These are phyloP conservation scores for Apoda limacodes DNA, from an alignment of 2,888 invertebrate genomes.

Conservation along the genomic window DNA sequence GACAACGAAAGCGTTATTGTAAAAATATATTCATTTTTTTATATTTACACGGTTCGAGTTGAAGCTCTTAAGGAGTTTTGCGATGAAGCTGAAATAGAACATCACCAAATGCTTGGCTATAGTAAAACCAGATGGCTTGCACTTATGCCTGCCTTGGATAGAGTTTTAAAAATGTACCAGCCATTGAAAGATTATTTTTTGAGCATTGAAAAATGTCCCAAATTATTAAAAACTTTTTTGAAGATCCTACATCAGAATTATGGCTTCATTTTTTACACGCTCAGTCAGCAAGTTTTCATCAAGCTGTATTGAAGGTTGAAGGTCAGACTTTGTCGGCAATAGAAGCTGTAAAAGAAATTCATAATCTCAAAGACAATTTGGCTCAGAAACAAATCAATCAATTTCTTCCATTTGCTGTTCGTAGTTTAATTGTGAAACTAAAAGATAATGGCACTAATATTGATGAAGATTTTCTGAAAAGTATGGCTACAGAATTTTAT, in stretches of 20 bases:
- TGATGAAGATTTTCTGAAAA: constrained; percentile 23
- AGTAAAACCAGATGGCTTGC: constrained; percentile 22
- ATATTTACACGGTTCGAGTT: constrained; percentile 21
- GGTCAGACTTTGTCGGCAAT: constrained; percentile 21
- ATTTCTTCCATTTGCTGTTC: constrained; percentile 23
- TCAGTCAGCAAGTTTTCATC: constrained; percentile 22
- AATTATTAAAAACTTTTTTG: constrained; percentile 23
- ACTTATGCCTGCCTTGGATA: constrained; percentile 17
- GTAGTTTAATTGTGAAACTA: constrained; percentile 22
- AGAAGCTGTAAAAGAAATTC: constrained; percentile 22
- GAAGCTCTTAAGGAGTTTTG: constrained; percentile 22
- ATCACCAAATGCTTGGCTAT: constrained; percentile 23
- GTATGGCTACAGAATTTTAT: constrained; percentile 23
- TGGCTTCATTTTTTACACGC: constrained; percentile 23
- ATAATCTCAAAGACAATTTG: constrained; percentile 21
- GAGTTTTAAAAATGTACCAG: constrained; percentile 27
- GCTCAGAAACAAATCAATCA: constrained; percentile 20
- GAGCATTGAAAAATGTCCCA: constrained; percentile 26
- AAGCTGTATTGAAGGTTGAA: constrained; percentile 22
- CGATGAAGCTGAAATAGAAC: constrained; percentile 17
- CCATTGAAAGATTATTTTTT: constrained; percentile 28
- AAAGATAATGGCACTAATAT: constrained; percentile 24
- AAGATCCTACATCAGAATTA: constrained; percentile 25
- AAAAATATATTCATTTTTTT: constrained; percentile 22
- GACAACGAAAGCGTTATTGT: constrained; percentile 22